Percentiles rank a stretch among this genome's conserved stretches.
These are phyloP conservation scores for Pungitius pungitius DNA, from an alignment of 2,113 vertebrate species.

Conservation along the genomic window DNA sequence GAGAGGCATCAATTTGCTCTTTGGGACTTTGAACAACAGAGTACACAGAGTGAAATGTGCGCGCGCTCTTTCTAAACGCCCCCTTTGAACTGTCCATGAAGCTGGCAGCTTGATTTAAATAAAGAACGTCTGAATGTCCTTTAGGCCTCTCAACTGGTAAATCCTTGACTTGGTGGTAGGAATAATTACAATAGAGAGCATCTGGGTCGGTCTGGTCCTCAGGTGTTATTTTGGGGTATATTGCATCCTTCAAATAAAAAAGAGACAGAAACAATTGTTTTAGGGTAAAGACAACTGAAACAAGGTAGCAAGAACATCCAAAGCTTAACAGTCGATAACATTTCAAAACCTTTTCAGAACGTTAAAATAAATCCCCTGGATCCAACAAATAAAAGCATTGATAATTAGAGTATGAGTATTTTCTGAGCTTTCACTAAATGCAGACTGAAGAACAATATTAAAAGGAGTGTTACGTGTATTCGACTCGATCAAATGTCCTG, in stretches of 20 bases:
- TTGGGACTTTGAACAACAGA: slow-evolving; percentile 22
- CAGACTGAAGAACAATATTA: background rate
- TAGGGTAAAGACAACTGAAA: background rate
- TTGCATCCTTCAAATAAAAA: slow-evolving; percentile 25
- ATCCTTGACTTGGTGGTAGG: background rate
- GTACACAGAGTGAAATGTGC: background rate
- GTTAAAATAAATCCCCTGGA: background rate
- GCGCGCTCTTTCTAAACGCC: background rate
- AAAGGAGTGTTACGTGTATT: background rate
- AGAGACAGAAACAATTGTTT: background rate
- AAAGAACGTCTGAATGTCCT: background rate
- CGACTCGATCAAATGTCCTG: too few relatives aligned
- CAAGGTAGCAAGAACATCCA: background rate
- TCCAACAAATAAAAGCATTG: background rate
- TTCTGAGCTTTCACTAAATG: background rate
- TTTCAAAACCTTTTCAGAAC: background rate
- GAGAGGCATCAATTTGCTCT: background rate
- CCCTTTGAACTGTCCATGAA: background rate
- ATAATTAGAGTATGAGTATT: background rate
- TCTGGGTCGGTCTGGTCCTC: slow-evolving; percentile 5
- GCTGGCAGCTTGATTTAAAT: background rate
- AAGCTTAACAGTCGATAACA: background rate
- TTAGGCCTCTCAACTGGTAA: background rate
- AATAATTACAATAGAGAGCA: slow-evolving; percentile 8
- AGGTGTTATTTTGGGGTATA: slow-evolving; percentile 1